These are phyloP conservation scores for Ophiothrix spiculata DNA, from an alignment of 35 echinoderm and acorn worm species.

Conservation along the genomic window DNA sequence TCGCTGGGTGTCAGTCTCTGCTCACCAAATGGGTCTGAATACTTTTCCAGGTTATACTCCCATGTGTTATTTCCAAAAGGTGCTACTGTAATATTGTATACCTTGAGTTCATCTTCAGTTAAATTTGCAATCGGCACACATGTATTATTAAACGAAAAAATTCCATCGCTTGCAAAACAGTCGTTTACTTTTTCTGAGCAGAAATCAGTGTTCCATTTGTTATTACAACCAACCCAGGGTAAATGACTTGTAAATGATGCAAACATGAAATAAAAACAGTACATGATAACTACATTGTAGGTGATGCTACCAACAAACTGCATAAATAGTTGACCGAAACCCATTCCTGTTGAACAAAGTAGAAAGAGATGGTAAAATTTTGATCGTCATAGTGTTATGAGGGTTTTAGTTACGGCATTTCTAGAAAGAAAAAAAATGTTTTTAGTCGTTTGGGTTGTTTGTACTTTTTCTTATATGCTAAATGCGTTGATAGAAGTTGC, in stretches of 20 bases:
- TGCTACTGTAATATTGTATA: constrained; percentile 61
- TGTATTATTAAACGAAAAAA: constrained; percentile 50
- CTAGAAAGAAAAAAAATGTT: too few relatives aligned
- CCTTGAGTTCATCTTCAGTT: not conserved
- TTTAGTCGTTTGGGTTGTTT: too few relatives aligned
- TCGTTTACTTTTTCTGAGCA: constrained; percentile 50
- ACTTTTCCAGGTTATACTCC: constrained; percentile 35
- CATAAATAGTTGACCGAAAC: constrained; percentile 73
- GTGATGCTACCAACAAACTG: constrained; percentile 64
- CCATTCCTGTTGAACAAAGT: constrained; percentile 81
- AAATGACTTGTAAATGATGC: constrained; percentile 67
- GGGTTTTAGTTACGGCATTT: too few relatives aligned
- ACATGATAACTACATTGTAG: constrained; percentile 95
- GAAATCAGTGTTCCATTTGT: constrained; percentile 65
- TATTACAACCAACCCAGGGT: constrained; percentile 74
- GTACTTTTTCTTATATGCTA: too few relatives aligned
- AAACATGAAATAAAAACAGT: constrained; percentile 70
- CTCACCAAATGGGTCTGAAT: constrained; percentile 58
- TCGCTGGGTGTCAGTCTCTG: constrained; percentile 59
- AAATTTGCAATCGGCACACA: constrained; percentile 43
- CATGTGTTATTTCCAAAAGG: constrained; percentile 18
- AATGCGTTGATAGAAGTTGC: too few relatives aligned
- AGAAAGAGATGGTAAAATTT: too few relatives aligned
- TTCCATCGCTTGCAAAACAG: constrained; percentile 53
- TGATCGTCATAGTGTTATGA: too few relatives aligned